Percentiles rank a stretch among this genome's conserved stretches.
Conservation (phyloP, 2,113 vertebrate species). For the Orcinus orca region DNA sequence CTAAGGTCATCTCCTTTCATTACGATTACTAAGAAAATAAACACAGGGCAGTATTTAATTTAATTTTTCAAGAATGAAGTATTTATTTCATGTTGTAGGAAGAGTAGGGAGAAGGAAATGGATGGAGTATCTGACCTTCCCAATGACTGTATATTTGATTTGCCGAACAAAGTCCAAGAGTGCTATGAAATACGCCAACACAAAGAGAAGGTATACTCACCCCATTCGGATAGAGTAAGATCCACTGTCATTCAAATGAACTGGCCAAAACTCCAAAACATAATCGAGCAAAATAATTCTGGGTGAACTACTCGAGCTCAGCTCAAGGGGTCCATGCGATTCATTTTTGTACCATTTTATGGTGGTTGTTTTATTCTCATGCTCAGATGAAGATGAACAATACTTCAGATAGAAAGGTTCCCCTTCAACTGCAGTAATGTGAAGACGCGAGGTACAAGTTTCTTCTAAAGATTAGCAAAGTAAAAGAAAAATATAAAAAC, state of each 20-base stretch:
- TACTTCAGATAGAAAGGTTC: constrained; percentile 81
- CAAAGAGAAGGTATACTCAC: constrained; percentile 72
- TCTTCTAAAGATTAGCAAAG: constrained; percentile 53
- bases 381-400: constrained; percentile 13
- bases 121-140: background rate
- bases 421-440: constrained; percentile 76
- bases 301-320: constrained; percentile 29
- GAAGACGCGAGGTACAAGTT: constrained; percentile 58
- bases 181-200: background rate
- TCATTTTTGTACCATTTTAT: constrained; percentile 76
- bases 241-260: constrained; percentile 78
- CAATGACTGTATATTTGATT: background rate
- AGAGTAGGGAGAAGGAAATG: background rate
- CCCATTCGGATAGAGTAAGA: constrained; percentile 75
- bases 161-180: background rate
- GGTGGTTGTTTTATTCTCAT: background rate
- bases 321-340: background rate
- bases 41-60: background rate
- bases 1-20: background rate
- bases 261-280: constrained; percentile 84
- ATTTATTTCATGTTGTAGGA: background rate
- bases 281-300: constrained; percentile 68
- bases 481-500: background rate
- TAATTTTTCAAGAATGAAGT: background rate
- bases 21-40: background rate